phyloP scores from a whole-genome alignment of 2,797 vertebrate genomes.

The Glyptemys insculpta region DNA sequence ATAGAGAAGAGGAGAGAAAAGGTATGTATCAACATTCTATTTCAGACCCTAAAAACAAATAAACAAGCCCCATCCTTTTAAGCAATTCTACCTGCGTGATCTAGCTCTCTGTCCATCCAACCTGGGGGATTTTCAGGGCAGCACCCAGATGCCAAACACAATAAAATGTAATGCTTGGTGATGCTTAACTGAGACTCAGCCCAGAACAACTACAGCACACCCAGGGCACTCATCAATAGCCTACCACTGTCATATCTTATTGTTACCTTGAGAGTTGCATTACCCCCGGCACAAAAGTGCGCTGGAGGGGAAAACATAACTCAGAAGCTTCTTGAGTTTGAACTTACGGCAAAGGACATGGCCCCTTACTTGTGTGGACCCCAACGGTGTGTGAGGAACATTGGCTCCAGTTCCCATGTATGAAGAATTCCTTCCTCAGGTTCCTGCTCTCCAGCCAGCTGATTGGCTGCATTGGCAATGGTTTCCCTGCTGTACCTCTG shows the following conservation, averaged over 20 bases:
- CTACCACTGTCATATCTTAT: not conserved
- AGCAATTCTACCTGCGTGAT: not conserved
- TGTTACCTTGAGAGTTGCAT: not conserved
- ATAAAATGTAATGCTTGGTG: not conserved
- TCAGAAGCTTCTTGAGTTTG: not conserved
- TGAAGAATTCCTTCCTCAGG: not conserved
- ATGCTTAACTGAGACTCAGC: not conserved
- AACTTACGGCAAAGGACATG: too few relatives aligned
- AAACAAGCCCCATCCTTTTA: not conserved
- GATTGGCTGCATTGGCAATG: not conserved
- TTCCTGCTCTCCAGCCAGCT: not conserved
- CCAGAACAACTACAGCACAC: not conserved
- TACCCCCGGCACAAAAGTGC: not conserved
- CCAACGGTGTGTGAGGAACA: not conserved
- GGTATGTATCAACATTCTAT: not conserved
- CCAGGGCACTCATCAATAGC: not conserved
- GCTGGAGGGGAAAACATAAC: not conserved
- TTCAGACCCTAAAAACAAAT: not conserved
- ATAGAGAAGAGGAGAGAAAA: fast-evolving
- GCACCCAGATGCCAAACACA: not conserved
- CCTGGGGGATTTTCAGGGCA: not conserved
- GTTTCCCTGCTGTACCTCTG: not conserved
- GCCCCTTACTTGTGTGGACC: not conserved
- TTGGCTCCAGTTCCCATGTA: not conserved
- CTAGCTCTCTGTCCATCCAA: not conserved